Percentiles rank a stretch among this genome's conserved stretches.
Evolutionary conservation across 2,888 invertebrate species (phyloP).

Genomic region (Netelia fuscicornis): DNA sequence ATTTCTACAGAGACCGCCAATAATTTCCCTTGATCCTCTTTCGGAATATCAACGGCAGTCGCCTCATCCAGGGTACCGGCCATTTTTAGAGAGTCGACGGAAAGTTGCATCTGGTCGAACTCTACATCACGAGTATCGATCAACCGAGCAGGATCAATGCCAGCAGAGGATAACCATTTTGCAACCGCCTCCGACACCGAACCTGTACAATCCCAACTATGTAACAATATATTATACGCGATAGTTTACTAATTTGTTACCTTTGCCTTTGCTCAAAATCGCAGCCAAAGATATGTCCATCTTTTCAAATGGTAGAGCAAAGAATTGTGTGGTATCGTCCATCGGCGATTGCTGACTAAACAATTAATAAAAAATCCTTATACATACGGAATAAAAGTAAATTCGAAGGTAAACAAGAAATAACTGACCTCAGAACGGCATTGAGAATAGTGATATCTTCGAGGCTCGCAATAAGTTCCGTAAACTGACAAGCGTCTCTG

Average conservation of each 20-base stretch:
- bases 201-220: conserved; percentile 85
- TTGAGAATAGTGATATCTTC: conserved; percentile 94
- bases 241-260: conserved; percentile 71
- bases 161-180: conserved; percentile 92
- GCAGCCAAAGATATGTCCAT: conserved; percentile 82
- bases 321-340: conserved; percentile 79
- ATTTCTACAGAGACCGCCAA: conserved; percentile 75
- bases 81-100: conserved; percentile 73
- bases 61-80: conserved; percentile 75
- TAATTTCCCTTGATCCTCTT: conserved; percentile 68
- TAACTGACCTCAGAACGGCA: conserved; percentile 86
- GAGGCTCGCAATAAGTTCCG: conserved; percentile 93
- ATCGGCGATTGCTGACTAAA: conserved; percentile 76
- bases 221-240: neutral
- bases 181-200: conserved; percentile 96
- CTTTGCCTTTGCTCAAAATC: conserved; percentile 84
- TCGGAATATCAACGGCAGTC: conserved; percentile 72
- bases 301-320: conserved; percentile 78
- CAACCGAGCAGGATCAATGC: conserved; percentile 88
- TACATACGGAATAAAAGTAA: neutral
- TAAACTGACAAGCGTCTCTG: conserved; percentile 95
- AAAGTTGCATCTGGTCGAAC: conserved; percentile 76
- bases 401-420: conserved; percentile 5
- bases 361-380: conserved; percentile 10
- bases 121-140: conserved; percentile 82